Evolutionary conservation across 1,140 invertebrate genomes (phyloP), one percentile per base, ranked within the genome.

Genomic region (Hypothenemus hampei): DNA sequence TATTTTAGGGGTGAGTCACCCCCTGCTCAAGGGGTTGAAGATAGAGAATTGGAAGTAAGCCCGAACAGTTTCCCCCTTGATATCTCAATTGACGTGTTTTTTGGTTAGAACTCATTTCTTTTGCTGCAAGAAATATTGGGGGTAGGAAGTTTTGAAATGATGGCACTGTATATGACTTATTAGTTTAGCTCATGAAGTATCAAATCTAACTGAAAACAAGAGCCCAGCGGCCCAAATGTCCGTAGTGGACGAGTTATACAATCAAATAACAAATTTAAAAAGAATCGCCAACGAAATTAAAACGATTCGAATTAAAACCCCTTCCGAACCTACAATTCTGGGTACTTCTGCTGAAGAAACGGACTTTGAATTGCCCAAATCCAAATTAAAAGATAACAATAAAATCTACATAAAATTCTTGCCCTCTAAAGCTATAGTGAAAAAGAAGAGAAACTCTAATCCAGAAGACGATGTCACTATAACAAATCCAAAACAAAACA

Each of bases 351-450:
- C n/a, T n/a, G 40, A 21, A 43, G 1, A 43, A 19, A 43, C 10
- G 20, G 20, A 13, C 6, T 18, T 8, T 18, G 18, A 26, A 8
- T 16, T 4, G 10, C 7, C 11, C 18, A 43, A 31, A 40, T 19
- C 40, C 4, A 51, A 43, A 31, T 5, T 7, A 4, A 53, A 51
- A 43, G 48, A 53, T 11, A 53, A 53, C 18, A 47, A 58, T 21
- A 46, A 48, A 16, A 58, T 58, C 18, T 35, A 39, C 15, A 58
- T 58, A 1, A 58, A 58, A 15, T 53, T 58, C 36, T 18, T 58
- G 19, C 44, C 23, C 3, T 41, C 10, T 13, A 58, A 58, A 31
- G 13, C 22, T 29, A 26, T 23, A 24, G 21, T 31, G 10, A 52
- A 41, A 48, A 52, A 47, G 10, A 23, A 18, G 44, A 51, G 24